Percentiles rank a stretch among this genome's conserved stretches.
Conservation (phyloP, 1,140 invertebrate genomes). For the Mamestra configurata region DNA sequence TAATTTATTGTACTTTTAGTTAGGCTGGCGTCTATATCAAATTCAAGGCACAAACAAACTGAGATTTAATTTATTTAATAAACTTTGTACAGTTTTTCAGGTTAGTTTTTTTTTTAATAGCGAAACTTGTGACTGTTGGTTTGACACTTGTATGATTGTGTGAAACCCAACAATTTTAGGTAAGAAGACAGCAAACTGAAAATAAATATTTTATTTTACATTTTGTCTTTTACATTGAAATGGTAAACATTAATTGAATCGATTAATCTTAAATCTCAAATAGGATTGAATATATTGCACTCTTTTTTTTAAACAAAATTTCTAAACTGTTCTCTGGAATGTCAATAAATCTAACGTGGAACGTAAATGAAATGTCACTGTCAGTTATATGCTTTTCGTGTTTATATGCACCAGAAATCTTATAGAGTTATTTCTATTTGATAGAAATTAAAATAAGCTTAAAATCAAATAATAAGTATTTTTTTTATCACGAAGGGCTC, state of each 20-base stretch:
- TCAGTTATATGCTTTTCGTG: not conserved
- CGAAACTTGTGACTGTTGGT: no score
- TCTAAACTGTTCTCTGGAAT: not conserved
- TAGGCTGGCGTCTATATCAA: not conserved
- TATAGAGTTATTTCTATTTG: not conserved
- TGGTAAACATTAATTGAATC: no score
- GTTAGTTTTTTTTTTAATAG: not conserved
- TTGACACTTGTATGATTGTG: no score
- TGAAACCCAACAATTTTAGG: no score
- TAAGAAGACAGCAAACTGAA: no score
- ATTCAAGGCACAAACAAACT: not conserved
- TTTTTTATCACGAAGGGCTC: not conserved
- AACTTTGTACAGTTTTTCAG: not conserved
- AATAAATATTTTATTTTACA: no score
- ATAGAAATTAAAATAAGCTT: not conserved
- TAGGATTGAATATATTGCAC: no score
- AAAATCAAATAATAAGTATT: not conserved
- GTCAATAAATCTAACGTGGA: constrained; percentile 11
- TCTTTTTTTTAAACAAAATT: not conserved
- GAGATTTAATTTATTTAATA: not conserved
- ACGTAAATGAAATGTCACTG: constrained; percentile 21
- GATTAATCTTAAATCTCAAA: no score
- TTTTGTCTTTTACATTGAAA: no score
- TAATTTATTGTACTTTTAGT: not conserved
- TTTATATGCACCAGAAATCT: not conserved